Base-by-base conservation (phyloP, 1,140 invertebrate genomes). In the Ceratosolen fusciceps region DNA sequence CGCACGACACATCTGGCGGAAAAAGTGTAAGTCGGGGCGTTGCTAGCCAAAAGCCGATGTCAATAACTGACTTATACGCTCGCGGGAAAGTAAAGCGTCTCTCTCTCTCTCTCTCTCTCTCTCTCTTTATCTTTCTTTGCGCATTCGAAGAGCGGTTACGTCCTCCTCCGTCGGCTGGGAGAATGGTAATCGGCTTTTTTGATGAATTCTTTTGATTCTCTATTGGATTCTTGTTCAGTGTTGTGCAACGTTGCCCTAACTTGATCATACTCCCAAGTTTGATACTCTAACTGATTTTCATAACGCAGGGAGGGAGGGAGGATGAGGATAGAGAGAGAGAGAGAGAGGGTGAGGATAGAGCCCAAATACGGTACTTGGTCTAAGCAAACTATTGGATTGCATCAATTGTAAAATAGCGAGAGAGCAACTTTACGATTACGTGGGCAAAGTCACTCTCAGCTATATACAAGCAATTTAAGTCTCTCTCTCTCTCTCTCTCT, bases 61-160 rank as follows among this genome's bases (percentile, higher is more conserved):
- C 65, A 58, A 70, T 77, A 77, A 77, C 21, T 58, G 52, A 77
- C 75, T 68, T 58, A 58, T 56, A 52, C 34, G 26, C 62, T 68
- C 24, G 49, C 47, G 47, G 19, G 47, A 24, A 58, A 58, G 54
- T 9, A 24, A 29, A 19, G 8, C 21, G 37, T 29, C 34, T 21
- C 0, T 24, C 34, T 58, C 26, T 73, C 58, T 37, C 5, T 54
- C 47, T 9, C 19, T 47, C 8, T 49, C 29, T 21, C 0, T 24
- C 34, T 58, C 26, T 73, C 58, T 37, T 5, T 54, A 26, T 9
- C 19, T 47, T 2, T 49, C 29, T 75, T 75, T 75, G 1, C n/a
- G 31, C 29, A 39, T 74, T 74, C 39, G 39, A 65, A 62, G 16
- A 75, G 31, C 31, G 31, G 21, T n/a, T 65, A 65, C 58, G 9